Conservation (phyloP, 2,888 invertebrate genomes). For the Machimus rusticus region DNA sequence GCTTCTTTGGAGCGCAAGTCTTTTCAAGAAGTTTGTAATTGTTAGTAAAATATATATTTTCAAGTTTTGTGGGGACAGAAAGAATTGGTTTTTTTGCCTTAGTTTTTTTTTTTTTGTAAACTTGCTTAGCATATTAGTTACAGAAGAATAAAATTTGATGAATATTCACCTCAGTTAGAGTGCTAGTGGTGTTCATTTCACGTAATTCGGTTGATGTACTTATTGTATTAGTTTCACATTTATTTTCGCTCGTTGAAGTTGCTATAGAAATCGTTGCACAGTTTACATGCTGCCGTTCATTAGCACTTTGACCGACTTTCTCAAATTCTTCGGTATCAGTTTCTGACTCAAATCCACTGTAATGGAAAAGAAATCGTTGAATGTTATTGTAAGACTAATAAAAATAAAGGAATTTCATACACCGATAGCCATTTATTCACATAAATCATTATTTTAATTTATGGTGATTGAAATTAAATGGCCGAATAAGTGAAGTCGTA, state of each 20-base stretch:
- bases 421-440: not conserved
- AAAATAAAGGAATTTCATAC: no score
- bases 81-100: not conserved
- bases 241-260: constrained; percentile 53
- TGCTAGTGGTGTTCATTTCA: constrained; percentile 51
- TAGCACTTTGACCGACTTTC: constrained; percentile 73
- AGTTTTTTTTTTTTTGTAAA: not conserved
- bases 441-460: not conserved
- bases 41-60: constrained; percentile 8
- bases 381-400: not conserved
- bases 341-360: constrained; percentile 80
- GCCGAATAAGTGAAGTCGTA: not conserved
- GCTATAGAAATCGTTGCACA: constrained; percentile 56
- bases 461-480: not conserved
- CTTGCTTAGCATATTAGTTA: not conserved
- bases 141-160: constrained; percentile 41
- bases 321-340: constrained; percentile 86
- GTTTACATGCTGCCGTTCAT: constrained; percentile 60
- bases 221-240: constrained; percentile 36
- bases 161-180: constrained; percentile 56
- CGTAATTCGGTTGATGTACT: constrained; percentile 27
- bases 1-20: constrained; percentile 61
- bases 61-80: not conserved
- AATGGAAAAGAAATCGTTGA: constrained; percentile 46
- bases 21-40: constrained; percentile 37